Percentiles rank a stretch among this genome's conserved stretches.
These are phyloP conservation scores for Carpatolechia fugitivella DNA, from an alignment of 2,888 invertebrate genomes.

Conservation along the genomic window DNA sequence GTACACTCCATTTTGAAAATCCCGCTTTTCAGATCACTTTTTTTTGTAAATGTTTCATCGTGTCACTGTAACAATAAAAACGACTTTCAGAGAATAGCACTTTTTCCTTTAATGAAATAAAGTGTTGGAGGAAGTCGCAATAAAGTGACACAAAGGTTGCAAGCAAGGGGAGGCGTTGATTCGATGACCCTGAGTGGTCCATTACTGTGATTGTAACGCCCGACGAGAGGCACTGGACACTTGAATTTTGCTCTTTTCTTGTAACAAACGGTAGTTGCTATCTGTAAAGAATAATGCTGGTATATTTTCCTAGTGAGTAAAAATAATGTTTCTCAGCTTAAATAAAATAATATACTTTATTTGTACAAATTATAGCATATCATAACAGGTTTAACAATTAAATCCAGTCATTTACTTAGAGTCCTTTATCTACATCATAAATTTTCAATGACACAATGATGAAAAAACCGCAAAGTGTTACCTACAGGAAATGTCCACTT, in stretches of 20 bases:
- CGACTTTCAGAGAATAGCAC: not conserved
- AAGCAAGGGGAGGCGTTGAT: constrained; percentile 31
- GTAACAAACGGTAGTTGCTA: constrained; percentile 4
- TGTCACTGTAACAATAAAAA: constrained; percentile 20
- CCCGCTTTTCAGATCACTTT: not conserved
- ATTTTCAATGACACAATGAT: no score
- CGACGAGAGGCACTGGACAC: constrained; percentile 16
- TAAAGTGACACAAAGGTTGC: constrained; percentile 13
- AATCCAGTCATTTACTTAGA: no score
- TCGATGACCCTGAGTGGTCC: constrained; percentile 50
- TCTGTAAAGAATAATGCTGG: no score
- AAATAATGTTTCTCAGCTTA: no score
- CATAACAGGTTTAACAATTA: no score
- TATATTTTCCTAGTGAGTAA: not conserved
- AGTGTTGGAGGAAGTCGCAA: constrained; percentile 12
- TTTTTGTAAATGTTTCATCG: not conserved
- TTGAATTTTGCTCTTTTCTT: constrained; percentile 29
- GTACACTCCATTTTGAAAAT: not conserved
- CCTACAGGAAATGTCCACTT: no score
- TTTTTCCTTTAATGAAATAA: constrained; percentile 3
- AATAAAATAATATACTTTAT: no score
- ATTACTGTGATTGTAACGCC: constrained; percentile 62
- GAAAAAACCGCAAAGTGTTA: no score
- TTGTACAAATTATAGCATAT: no score
- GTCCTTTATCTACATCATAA: no score